Conservation (phyloP, 2,797 vertebrate species). For the Acanthopagrus latus region DNA sequence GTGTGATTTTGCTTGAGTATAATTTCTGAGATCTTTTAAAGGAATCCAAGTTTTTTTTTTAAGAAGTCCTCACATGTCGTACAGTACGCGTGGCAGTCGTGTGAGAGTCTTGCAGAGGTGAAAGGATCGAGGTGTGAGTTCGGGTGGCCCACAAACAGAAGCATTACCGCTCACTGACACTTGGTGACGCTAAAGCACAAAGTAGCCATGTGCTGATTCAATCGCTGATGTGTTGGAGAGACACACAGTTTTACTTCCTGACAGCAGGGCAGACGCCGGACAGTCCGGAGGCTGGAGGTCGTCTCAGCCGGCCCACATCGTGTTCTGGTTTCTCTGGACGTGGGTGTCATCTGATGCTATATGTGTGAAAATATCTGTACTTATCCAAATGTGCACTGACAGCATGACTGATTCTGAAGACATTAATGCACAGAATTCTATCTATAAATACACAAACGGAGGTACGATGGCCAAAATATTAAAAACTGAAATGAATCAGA, state of each 20-base stretch:
- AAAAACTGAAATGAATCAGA: not conserved
- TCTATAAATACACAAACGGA: not conserved
- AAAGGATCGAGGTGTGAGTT: not conserved
- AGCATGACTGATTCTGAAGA: not conserved
- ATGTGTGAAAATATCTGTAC: not conserved
- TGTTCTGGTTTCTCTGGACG: not conserved
- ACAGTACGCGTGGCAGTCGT: not conserved
- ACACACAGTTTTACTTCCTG: not conserved
- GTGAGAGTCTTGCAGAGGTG: not conserved
- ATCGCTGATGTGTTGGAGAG: not conserved
- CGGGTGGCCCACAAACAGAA: too few species aligned
- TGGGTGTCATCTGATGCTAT: not conserved
- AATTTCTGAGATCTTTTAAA: not conserved
- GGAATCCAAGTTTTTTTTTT: not conserved
- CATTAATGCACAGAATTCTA: not conserved
- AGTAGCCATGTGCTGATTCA: not conserved
- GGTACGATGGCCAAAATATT: not conserved
- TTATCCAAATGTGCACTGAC: not conserved
- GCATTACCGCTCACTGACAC: not conserved
- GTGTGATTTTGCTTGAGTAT: too few species aligned
- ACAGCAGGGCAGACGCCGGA: not conserved
- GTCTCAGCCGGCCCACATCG: not conserved
- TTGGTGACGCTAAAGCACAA: slow-evolving; percentile 18
- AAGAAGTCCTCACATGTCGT: too few species aligned
- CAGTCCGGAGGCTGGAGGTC: not conserved